These are phyloP conservation scores for Heterodera carotae DNA, from an alignment of 1,140 invertebrate species.

Conservation along the genomic window DNA sequence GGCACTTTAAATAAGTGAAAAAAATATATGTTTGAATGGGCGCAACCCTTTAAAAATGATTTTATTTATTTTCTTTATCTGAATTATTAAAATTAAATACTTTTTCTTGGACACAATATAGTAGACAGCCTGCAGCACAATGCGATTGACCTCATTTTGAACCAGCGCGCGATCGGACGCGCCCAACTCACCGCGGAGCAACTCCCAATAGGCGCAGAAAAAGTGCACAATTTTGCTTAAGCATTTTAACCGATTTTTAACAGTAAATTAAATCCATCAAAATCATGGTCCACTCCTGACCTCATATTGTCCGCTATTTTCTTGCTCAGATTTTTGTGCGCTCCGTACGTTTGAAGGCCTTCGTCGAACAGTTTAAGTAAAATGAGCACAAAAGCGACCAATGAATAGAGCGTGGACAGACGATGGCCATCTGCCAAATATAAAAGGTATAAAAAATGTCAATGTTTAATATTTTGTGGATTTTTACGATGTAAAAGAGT, in stretches of 20 bases:
- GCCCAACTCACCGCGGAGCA: slow-evolving; percentile 29
- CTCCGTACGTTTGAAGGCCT: slow-evolving; percentile 43
- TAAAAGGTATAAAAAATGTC: background rate
- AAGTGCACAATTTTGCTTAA: slow-evolving; percentile 40
- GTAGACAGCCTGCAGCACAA: slow-evolving; percentile 45
- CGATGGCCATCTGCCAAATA: slow-evolving; percentile 47
- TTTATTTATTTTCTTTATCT: slow-evolving; percentile 13
- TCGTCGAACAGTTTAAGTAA: slow-evolving; percentile 47
- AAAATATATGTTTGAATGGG: background rate
- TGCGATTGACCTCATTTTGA: slow-evolving; percentile 50
- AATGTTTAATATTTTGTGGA: background rate
- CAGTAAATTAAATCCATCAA: background rate
- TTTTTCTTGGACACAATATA: slow-evolving; percentile 49
- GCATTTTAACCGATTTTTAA: background rate
- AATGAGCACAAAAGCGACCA: slow-evolving; percentile 45
- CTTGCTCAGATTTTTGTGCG: slow-evolving; percentile 45
- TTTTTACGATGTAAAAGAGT: slow-evolving; percentile 46
- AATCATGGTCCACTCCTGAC: slow-evolving; percentile 10
- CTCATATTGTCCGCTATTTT: slow-evolving; percentile 42
- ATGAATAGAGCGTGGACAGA: slow-evolving; percentile 38
- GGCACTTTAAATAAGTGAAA: slow-evolving; percentile 32
- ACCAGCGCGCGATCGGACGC: slow-evolving; percentile 18
- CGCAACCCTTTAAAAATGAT: too few relatives aligned
- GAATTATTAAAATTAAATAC: slow-evolving; percentile 17
- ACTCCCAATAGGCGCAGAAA: slow-evolving; percentile 44